Conservation (phyloP, 2,888 invertebrate species). For the Timema podura region DNA sequence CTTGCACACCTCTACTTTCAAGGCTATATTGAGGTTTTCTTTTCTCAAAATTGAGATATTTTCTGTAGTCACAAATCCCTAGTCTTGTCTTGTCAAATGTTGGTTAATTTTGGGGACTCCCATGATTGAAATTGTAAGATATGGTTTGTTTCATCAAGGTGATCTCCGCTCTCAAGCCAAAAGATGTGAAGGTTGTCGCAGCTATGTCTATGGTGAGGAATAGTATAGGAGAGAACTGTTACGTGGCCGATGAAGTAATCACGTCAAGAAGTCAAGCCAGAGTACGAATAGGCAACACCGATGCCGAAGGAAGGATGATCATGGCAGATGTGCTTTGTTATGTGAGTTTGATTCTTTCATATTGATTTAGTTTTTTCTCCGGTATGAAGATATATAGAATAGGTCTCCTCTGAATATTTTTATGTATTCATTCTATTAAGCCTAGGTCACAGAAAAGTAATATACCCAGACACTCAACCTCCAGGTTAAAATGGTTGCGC, state of each 20-base stretch:
- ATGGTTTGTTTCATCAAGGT: slow-evolving; percentile 45
- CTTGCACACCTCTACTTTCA: too few relatives aligned
- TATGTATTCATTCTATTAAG: too few relatives aligned
- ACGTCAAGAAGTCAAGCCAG: slow-evolving; percentile 76
- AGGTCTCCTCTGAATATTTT: too few relatives aligned
- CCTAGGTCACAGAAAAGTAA: too few relatives aligned
- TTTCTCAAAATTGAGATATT: slow-evolving; percentile 23
- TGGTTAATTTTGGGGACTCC: slow-evolving; percentile 4
- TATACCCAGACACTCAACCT: too few relatives aligned
- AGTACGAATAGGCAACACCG: slow-evolving; percentile 87
- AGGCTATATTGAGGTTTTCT: too few relatives aligned
- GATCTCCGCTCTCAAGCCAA: slow-evolving; percentile 62
- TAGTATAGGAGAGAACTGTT: slow-evolving; percentile 81
- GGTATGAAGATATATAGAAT: too few relatives aligned
- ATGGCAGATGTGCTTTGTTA: slow-evolving; percentile 85
- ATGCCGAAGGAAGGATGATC: slow-evolving; percentile 92
- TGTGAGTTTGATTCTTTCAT: slow-evolving; percentile 47
- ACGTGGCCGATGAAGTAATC: slow-evolving; percentile 88
- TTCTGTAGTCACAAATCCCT: slow-evolving; percentile 13
- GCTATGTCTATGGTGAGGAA: slow-evolving; percentile 85
- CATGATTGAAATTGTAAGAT: slow-evolving; percentile 11
- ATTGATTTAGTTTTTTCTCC: too few relatives aligned
- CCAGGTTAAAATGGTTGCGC: too few relatives aligned
- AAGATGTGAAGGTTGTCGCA: slow-evolving; percentile 72
- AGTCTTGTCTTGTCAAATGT: background rate